A percentile compares a stretch with the other conserved stretches of the same genome.
phyloP scores from a whole-genome alignment of 2,797 vertebrate genomes.

The Anguilla pacifica region DNA sequence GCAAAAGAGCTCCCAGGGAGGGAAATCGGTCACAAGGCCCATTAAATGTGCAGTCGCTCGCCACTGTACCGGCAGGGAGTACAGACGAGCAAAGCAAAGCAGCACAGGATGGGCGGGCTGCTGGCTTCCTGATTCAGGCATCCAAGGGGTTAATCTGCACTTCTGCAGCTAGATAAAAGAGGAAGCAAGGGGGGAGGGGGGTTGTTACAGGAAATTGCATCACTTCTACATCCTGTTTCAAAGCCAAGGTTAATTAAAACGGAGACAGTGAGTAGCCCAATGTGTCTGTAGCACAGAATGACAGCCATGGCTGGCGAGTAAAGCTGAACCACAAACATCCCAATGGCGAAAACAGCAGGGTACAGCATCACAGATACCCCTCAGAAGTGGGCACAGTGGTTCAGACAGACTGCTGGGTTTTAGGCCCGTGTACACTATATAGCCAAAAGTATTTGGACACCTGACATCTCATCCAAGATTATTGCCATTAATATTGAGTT shows the following conservation, averaged over 20 bases:
- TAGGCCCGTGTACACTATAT: not conserved
- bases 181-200: slow-evolving; percentile 26
- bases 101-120: slow-evolving; percentile 24
- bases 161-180: slow-evolving; percentile 34
- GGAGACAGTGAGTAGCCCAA: not conserved
- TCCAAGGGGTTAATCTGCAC: slow-evolving; percentile 27
- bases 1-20: not conserved
- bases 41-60: not conserved
- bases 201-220: slow-evolving; percentile 28
- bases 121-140: slow-evolving; percentile 18
- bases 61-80: not conserved
- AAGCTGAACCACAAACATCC: not conserved
- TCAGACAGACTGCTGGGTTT: not conserved
- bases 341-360: not conserved
- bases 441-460: too few species aligned
- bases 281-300: not conserved
- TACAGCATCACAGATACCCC: not conserved
- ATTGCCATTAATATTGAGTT: too few species aligned
- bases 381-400: not conserved
- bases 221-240: slow-evolving; percentile 32
- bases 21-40: not conserved
- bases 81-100: not conserved
- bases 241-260: slow-evolving; percentile 1
- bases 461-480: too few species aligned
- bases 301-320: not conserved